A percentile compares a stretch with the other conserved stretches of the same genome.
These are phyloP conservation scores for Sussaba pulchella DNA, from an alignment of 2,888 invertebrate species.

Conservation along the genomic window DNA sequence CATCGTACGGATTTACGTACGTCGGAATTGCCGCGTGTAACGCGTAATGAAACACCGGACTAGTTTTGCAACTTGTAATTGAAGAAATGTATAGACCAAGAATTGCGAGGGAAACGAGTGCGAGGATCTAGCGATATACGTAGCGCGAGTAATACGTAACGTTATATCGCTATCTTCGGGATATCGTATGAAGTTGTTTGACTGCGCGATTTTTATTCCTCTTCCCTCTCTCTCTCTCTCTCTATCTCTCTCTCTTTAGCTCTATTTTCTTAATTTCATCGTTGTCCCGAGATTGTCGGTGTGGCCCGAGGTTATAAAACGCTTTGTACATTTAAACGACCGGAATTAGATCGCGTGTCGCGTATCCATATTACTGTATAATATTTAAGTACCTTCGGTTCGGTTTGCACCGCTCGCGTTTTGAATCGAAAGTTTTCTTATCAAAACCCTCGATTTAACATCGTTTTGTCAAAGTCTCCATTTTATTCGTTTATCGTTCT, in stretches of 20 bases:
- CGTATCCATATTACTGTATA: slow-evolving; percentile 7
- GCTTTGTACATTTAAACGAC: slow-evolving; percentile 43
- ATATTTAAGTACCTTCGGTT: slow-evolving; percentile 19
- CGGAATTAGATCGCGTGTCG: slow-evolving; percentile 41
- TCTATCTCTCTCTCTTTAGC: slow-evolving; percentile 8
- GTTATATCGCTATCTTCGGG: slow-evolving; percentile 60
- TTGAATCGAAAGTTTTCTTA: slow-evolving; percentile 49
- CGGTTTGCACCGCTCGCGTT: not conserved
- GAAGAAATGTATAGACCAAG: slow-evolving; percentile 58
- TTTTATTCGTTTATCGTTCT: not conserved
- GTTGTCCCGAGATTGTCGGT: slow-evolving; percentile 21
- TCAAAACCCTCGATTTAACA: slow-evolving; percentile 39
- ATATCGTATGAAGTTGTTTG: slow-evolving; percentile 64
- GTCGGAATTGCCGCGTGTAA: slow-evolving; percentile 8
- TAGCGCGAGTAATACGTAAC: slow-evolving; percentile 56
- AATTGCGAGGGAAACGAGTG: slow-evolving; percentile 46
- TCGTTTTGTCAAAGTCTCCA: too few species aligned
- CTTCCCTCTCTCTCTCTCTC: slow-evolving; percentile 7
- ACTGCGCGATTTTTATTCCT: slow-evolving; percentile 35
- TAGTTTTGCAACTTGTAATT: slow-evolving; percentile 58
- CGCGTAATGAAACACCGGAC: slow-evolving; percentile 54
- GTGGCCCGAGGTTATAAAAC: slow-evolving; percentile 37
- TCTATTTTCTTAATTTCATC: slow-evolving; percentile 33
- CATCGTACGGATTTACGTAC: slow-evolving; percentile 19
- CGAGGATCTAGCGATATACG: slow-evolving; percentile 36